Evolutionary conservation across 2,797 vertebrate species (phyloP), one percentile per base, ranked within the genome.

Genomic region (Sebastes kiyomatsui): DNA sequence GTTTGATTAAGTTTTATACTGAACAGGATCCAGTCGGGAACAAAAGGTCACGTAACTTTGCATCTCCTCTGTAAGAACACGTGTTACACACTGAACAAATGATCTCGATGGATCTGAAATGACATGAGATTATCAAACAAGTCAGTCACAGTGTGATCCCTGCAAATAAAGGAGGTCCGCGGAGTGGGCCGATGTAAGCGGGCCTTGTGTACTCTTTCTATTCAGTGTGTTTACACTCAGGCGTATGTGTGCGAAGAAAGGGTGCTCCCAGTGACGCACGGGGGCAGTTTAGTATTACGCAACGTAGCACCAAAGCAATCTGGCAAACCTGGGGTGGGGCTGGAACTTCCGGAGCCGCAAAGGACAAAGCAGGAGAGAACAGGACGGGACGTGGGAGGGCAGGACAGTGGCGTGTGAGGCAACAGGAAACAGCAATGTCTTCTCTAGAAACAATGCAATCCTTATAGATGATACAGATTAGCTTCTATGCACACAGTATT

Each of bases 201-300:
- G 20, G 67, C 58, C 62, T 22, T 79, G 79, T 74, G 77, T 76
- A 52, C 69, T 61, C 55, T 23, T 54, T 72, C 30, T 71, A 28
- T 49, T 86, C 32, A 10, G 7, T 81, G 77, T 91, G 87, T 90
- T 90, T 87, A 83, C 82, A 79, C 74, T 84, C 62, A 12, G 75
- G 73, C 27, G 22, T 78, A 59, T 78, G 78, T 85, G 77, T 86
- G 89, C 87, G 88, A 84, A 81, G 84, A 82, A 92, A 85, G 90
- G 90, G 91, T 92, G 91, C 81, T 90, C 87, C 89, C 83, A 72
- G 64, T 95, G 95, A 95, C 93, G 93, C 95, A 95, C 85, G 2
- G 16, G 75, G 87, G 61, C 87, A 76, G 87, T 93, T 91, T 87
- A 87, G 74, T 75, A 86, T 96, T 92, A 93, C 69, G 78, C 93